phyloP scores from a whole-genome alignment of 2,888 invertebrate species.

The Eupithecia pulchellata region DNA sequence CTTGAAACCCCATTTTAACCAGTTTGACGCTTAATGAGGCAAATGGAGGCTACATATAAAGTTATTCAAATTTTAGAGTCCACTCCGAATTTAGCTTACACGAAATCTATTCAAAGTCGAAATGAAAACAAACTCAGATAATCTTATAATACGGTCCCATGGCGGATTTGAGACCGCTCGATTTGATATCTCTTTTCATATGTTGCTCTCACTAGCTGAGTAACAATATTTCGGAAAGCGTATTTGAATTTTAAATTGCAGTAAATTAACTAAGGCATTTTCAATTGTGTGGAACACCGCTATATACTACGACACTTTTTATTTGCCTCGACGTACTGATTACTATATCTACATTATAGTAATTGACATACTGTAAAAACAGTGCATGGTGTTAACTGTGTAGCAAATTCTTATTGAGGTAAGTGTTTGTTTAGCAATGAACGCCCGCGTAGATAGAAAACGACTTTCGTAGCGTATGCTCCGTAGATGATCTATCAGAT shows the following conservation, averaged over 20 bases:
- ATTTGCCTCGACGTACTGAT: too few species aligned
- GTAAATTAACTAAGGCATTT: background rate
- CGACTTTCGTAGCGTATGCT: background rate
- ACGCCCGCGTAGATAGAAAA: too few species aligned
- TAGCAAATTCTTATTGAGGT: background rate
- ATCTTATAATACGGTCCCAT: constrained; percentile 22
- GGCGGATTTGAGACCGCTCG: constrained; percentile 9
- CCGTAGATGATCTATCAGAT: background rate
- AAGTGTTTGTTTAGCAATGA: background rate
- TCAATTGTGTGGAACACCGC: background rate
- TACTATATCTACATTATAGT: too few species aligned
- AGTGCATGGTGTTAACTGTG: background rate
- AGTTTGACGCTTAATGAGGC: constrained; percentile 3
- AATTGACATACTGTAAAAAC: too few species aligned
- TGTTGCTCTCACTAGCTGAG: background rate
- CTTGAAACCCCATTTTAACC: background rate
- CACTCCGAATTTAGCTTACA: constrained; percentile 14
- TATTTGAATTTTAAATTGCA: background rate
- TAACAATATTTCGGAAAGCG: background rate
- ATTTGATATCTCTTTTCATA: background rate
- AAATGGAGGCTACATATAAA: constrained; percentile 6
- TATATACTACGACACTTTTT: background rate
- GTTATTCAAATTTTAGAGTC: constrained; percentile 9
- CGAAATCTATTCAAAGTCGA: constrained; percentile 22
- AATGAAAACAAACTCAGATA: constrained; percentile 18